Evolutionary conservation across 2,113 vertebrate genomes (phyloP), one percentile per base, ranked within the genome.

Genomic region (Corydoras maculifer): DNA sequence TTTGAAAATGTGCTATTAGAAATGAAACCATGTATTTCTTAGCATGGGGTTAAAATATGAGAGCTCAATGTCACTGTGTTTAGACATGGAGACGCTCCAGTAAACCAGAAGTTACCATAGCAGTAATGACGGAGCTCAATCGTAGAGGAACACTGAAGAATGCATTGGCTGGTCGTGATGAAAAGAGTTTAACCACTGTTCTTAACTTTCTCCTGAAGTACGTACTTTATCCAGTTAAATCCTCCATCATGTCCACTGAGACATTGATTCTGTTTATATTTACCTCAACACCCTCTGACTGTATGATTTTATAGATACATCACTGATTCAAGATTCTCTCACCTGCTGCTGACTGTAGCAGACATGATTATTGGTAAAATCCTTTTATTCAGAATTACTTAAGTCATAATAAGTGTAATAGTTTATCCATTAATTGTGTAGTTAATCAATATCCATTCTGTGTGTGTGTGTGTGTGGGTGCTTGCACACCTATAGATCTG

Each of bases 121-220:
- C 94, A 43, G 93, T 99, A 54, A 93, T 99, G 74, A 92, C 94
- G 76, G 97, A 99, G 25, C 83, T 99, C 10, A 92, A 92, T 77
- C 92, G 94, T 76, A 92, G 97, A 90, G 95, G 95, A 79, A 96
- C 93, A 0, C 81, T 99, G 77, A 91, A 90, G 75, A 99, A 95
- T 49, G 96, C 97, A 0, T 88, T 99, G n/a, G 95, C 96, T 13
- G 97, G 97, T 54, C 86, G 95, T 78, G 91, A 97, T 1, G 97
- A 99, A 79, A 85, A 90, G 73, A 88, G 91, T 54, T 86, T 99
- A 31, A 85, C 82, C 57, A 78, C 69, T 48, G 80, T 99, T 11
- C 94, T 99, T 78, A 87, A 84, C 70, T 99, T 99, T 80, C 84
- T 99, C 66, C 90, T 94, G 29, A 91, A 91, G 97, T 99, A 90